A percentile compares a stretch with the other conserved stretches of the same genome.
phyloP scores from a whole-genome alignment of 2,888 invertebrate genomes.

The Sceliomorpha sp. region DNA sequence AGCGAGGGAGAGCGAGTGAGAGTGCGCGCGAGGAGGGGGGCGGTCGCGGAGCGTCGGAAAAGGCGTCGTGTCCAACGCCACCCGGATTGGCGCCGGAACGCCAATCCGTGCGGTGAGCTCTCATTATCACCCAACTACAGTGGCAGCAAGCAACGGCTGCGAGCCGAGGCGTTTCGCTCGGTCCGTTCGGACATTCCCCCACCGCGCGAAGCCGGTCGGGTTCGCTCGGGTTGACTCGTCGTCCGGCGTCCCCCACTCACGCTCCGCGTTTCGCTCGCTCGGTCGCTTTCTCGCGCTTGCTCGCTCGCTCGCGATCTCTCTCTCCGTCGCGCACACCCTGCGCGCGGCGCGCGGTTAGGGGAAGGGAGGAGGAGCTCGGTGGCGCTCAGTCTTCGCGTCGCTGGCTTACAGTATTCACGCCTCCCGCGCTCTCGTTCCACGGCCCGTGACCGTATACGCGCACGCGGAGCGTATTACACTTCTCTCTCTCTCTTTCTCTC shows the following conservation, averaged over 20 bases:
- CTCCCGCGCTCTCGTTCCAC: slow-evolving; percentile 77
- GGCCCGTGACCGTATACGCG: slow-evolving; percentile 65
- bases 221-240: no score
- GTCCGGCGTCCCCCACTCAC: no score
- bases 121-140: slow-evolving; percentile 61
- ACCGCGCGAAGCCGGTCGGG: no score
- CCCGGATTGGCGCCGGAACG: slow-evolving; percentile 80
- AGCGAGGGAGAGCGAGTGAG: slow-evolving; percentile 34
- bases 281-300: no score
- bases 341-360: slow-evolving; percentile 57
- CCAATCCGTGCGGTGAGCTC: slow-evolving; percentile 78
- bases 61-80: slow-evolving; percentile 80
- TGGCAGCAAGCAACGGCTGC: no score
- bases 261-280: no score
- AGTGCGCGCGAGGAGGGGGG: slow-evolving; percentile 15
- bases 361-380: slow-evolving; percentile 76
- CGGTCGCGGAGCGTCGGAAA: slow-evolving; percentile 79
- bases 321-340: slow-evolving; percentile 25
- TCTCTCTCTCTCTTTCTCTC: no score
- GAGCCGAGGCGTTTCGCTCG: no score
- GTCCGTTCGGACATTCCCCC: no score
- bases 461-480: slow-evolving; percentile 43
- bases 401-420: slow-evolving; percentile 80
- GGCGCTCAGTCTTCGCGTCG: slow-evolving; percentile 77
- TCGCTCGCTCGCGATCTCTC: slow-evolving; percentile 37